Evolutionary conservation across 1,140 invertebrate species (phyloP), one percentile per base, ranked within the genome.

Genomic region (Papilio machaon): DNA sequence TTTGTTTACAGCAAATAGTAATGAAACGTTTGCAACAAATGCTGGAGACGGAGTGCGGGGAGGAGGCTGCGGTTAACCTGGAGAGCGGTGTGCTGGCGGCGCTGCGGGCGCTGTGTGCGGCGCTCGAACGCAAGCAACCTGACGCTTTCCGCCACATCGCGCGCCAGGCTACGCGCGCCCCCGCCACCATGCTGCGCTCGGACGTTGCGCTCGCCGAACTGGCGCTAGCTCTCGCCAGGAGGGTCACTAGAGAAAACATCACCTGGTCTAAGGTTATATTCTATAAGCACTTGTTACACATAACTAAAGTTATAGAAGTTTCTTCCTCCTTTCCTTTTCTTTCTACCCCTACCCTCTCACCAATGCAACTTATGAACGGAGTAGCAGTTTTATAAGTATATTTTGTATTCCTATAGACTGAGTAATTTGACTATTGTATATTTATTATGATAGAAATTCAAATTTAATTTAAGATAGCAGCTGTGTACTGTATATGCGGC

Each of bases 231-330:
- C 87, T 95, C 11, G 94, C 92, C 6, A 84, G 92, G 4, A 91
- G 94, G 6, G 90, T 95, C 13, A 95, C 93, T 52, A 94, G 93
- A 80, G 92, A 93, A 54, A 94, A 95, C 80, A 94, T 95, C 75
- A 95, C 94, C 7, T 95, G 95, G 95, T 93, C 93, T 67, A 95
- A 95, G 92, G 94, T 95, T 83, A 82, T 15, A 70, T 54, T n/a
- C 2, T 1, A 67, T 30, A 67, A 67, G 60, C 60, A 67, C 10
- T 67, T 30, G 30, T 2, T 17, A 11, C 11, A 5, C 17, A n/a
- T 58, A 58, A 19, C 0, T n/a, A 8, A 58, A 9, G 8, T 58
- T n/a, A 17, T 58, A 58, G 6, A 58, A 1, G 4, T n/a, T 58
- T 17, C 6, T 54, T 17, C 38, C 38, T 43, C 38, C 38, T 43